A percentile compares a stretch with the other conserved stretches of the same genome.
phyloP scores from a whole-genome alignment of 2,113 vertebrate genomes.

The Mesembrinibis cayennensis region DNA sequence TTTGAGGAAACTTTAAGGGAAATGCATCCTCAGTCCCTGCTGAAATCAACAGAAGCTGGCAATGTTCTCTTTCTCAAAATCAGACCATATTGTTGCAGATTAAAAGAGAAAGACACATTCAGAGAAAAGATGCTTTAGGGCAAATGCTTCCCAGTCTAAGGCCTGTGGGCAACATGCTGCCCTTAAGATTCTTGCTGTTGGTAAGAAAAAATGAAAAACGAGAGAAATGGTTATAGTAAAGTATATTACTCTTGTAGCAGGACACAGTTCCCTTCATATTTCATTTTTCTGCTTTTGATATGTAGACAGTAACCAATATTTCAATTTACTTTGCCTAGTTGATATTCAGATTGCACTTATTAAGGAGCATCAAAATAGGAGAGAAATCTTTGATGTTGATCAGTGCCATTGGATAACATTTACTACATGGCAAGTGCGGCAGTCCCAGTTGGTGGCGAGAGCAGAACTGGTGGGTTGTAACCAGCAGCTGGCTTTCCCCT shows the following conservation, averaged over 20 bases:
- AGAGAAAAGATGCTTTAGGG: neutral
- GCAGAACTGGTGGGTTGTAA: neutral
- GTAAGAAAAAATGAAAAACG: neutral
- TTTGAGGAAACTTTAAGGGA: neutral
- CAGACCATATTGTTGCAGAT: neutral
- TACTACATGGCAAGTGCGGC: neutral
- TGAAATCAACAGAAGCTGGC: neutral
- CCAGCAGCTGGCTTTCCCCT: neutral
- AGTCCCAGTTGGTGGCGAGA: neutral
- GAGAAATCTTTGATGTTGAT: neutral
- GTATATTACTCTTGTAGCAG: neutral
- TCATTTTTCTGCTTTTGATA: neutral
- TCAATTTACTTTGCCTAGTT: neutral
- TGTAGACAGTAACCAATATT: neutral
- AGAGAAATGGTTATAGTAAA: neutral
- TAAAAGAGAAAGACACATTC: neutral
- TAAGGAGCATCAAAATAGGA: neutral
- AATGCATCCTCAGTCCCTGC: neutral
- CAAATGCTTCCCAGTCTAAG: neutral
- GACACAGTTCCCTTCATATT: neutral
- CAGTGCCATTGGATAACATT: neutral
- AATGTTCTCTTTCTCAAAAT: neutral
- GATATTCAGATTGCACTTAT: neutral
- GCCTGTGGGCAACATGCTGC: neutral
- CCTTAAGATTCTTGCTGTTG: neutral